phyloP scores from a whole-genome alignment of 2,113 vertebrate species.

The Athene noctua region DNA sequence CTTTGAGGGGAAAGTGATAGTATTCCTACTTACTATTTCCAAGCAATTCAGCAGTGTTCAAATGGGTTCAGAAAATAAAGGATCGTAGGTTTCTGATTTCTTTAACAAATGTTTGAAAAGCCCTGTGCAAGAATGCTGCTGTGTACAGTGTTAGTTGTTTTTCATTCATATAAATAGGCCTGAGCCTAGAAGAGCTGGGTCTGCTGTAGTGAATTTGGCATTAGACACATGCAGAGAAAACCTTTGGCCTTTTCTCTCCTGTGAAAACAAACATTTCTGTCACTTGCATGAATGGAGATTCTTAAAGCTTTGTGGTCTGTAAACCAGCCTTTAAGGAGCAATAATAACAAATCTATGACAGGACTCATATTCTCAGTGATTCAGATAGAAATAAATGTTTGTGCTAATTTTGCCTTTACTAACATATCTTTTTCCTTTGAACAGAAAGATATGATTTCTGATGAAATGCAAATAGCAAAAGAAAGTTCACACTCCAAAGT shows the following conservation, averaged over 20 bases:
- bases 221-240: background rate
- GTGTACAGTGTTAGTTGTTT: background rate
- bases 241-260: background rate
- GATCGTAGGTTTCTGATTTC: background rate
- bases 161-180: background rate
- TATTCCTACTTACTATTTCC: background rate
- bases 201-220: background rate
- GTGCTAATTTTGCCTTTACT: background rate
- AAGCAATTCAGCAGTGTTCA: background rate
- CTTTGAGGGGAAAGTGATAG: background rate
- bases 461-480: constrained; percentile 61
- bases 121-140: background rate
- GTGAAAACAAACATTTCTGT: background rate
- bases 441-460: constrained; percentile 78
- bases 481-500: constrained; percentile 2
- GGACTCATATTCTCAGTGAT: background rate
- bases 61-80: background rate
- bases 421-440: background rate
- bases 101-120: background rate
- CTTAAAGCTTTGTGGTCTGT: background rate
- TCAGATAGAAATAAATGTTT: background rate
- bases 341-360: background rate
- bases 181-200: background rate
- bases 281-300: background rate
- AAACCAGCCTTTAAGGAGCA: background rate